Evolutionary conservation across 2,797 vertebrate genomes (phyloP), one percentile per base, ranked within the genome.

Genomic region (Liasis olivaceus): DNA sequence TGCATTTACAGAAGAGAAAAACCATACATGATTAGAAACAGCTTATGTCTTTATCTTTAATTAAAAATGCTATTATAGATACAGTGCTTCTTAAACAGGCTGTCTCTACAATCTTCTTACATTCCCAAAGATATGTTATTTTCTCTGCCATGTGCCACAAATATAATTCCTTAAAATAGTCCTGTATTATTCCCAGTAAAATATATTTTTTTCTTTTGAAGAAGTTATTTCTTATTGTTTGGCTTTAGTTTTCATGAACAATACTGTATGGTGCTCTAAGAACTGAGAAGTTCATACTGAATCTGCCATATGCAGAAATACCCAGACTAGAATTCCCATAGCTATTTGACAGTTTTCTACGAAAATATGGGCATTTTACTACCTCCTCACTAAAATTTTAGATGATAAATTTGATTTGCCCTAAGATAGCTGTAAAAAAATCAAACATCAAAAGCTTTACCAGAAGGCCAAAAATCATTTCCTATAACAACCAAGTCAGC

Each of bases 111-210:
- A 94, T 96, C 96, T 95, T 93, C 95, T 91, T 94, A 92, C 90
- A 92, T 92, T 81, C 94, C 90, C 85, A 86, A 93, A 88, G 94
- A 85, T 28, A 51, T 51, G 92, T 95, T 96, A 95, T 96, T 94
- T 96, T 47, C 91, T 91, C 91, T 89, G 87, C 93, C 96, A 94
- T 95, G 96, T 96, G 96, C 95, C 95, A 95, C 96, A 54, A 95
- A 92, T 94, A 97, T 90, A 58, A 93, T 95, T 95, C 89, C 92
- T 96, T 93, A 95, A 90, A 95, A 92, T 89, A 94, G 26, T 56
- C 66, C 92, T 94, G 92, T 92, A 91, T 94, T 92, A 92, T 96
- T 96, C 92, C 93, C 95, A 95, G 95, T 87, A 92, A 96, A 91
- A 93, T 96, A 96, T 97, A 5, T 24, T 66, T 14, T 81, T 81